phyloP scores from a whole-genome alignment of 2,888 invertebrate genomes.

The Ophion costatus region DNA sequence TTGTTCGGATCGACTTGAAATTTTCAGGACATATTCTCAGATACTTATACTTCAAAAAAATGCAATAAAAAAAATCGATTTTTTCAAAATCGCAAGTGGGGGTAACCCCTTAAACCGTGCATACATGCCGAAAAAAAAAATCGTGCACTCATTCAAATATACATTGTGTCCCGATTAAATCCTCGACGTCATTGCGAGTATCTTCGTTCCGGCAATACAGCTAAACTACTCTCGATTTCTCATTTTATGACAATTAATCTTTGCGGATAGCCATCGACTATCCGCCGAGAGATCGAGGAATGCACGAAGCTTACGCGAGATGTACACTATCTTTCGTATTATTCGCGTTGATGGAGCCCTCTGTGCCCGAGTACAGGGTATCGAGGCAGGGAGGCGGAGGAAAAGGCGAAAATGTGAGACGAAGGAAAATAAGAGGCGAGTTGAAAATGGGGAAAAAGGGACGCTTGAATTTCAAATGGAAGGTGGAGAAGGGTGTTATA shows the following conservation, averaged over 20 bases:
- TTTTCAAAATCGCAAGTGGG: no score
- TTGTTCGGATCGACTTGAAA: no score
- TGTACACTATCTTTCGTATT: conserved; percentile 17
- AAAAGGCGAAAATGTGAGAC: conserved; percentile 10
- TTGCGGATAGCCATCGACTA: not conserved
- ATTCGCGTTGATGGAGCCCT: conserved; percentile 31
- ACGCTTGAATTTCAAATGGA: conserved; percentile 52
- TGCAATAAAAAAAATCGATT: no score
- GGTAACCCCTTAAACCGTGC: no score
- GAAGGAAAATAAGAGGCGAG: conserved; percentile 36
- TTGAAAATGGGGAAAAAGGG: conserved; percentile 39
- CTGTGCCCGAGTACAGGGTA: not conserved
- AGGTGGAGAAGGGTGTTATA: conserved; percentile 43
- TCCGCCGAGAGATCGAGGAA: conserved; percentile 3
- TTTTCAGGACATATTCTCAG: no score
- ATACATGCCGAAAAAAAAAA: not conserved
- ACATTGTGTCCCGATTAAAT: not conserved
- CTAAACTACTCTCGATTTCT: not conserved
- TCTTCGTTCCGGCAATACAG: not conserved
- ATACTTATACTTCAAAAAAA: no score
- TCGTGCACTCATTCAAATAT: not conserved
- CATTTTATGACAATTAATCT: not conserved
- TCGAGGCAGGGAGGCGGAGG: not conserved
- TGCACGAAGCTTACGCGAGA: conserved; percentile 6
- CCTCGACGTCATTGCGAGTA: not conserved